Percentiles rank a stretch among this genome's conserved stretches.
Evolutionary conservation across 2,113 vertebrate genomes (phyloP).

Genomic region (Myxocyprinus asiaticus): DNA sequence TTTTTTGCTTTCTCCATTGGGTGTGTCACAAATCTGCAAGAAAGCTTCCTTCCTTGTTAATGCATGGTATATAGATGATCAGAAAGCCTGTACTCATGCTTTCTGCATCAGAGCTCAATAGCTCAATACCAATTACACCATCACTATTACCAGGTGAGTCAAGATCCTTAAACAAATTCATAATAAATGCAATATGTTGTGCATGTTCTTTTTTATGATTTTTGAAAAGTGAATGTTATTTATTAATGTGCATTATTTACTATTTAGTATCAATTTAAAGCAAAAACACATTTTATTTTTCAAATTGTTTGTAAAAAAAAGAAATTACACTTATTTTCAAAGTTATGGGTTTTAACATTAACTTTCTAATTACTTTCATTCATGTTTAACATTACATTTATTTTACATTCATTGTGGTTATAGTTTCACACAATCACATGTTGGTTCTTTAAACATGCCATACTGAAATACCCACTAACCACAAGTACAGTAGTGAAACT

Average conservation of each 20-base stretch:
- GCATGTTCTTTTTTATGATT: no score
- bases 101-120: slow-evolving; percentile 35
- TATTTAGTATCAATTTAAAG: no score
- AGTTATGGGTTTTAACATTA: no score
- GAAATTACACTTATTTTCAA: no score
- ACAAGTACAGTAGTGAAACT: slow-evolving; percentile 53
- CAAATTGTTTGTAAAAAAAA: no score
- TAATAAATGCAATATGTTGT: no score
- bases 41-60: slow-evolving; percentile 47
- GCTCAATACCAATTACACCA: slow-evolving; percentile 38
- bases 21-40: slow-evolving; percentile 43
- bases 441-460: slow-evolving; percentile 28
- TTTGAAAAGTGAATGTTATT: no score
- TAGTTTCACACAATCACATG: neutral
- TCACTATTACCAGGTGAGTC: slow-evolving; percentile 45
- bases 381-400: no score
- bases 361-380: no score
- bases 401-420: neutral
- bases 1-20: slow-evolving; percentile 42
- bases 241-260: no score
- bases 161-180: no score
- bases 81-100: neutral
- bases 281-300: no score
- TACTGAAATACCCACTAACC: slow-evolving; percentile 41
- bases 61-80: neutral